Evolutionary conservation across 2,113 vertebrate species (phyloP).

Genomic region (Silurus glanis): DNA sequence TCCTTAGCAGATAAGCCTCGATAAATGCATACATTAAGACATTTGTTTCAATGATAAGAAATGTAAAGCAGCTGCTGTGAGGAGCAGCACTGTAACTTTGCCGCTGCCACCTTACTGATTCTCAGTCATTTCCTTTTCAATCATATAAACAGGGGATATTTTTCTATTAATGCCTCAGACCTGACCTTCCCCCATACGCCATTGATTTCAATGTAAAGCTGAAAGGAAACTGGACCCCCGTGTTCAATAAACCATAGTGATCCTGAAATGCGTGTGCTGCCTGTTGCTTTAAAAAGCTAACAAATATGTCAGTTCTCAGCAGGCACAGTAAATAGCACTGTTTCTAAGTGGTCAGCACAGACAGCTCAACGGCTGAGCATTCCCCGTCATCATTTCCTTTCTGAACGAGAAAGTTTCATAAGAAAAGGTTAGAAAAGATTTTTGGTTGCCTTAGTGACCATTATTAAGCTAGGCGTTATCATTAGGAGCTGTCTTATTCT

Average conservation of each 20-base stretch:
- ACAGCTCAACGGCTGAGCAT: not conserved
- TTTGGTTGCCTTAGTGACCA: slow-evolving; percentile 12
- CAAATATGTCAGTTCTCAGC: slow-evolving; percentile 25
- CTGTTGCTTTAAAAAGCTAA: slow-evolving; percentile 41
- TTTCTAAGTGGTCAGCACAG: slow-evolving; percentile 7
- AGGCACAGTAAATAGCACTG: slow-evolving; percentile 26
- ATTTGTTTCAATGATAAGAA: not conserved
- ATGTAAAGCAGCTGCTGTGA: not conserved
- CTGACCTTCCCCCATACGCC: slow-evolving; percentile 23
- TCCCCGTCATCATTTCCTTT: not conserved
- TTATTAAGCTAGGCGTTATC: slow-evolving; percentile 4
- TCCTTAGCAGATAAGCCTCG: slow-evolving; percentile 8
- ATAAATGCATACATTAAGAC: not conserved
- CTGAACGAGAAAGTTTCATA: not conserved
- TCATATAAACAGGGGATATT: slow-evolving; percentile 35
- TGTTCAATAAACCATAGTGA: slow-evolving; percentile 44
- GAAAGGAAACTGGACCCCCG: slow-evolving; percentile 30
- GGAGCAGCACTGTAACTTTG: slow-evolving; percentile 17
- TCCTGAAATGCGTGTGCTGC: slow-evolving; percentile 45
- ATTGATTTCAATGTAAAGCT: slow-evolving; percentile 43
- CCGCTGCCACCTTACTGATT: slow-evolving; percentile 6
- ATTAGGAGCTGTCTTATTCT: not conserved
- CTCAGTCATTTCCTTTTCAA: slow-evolving; percentile 38
- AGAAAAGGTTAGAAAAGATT: not conserved
- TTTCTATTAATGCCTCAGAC: slow-evolving; percentile 33